phyloP scores from a whole-genome alignment of 2,888 invertebrate genomes.

The Aphrophora alni region DNA sequence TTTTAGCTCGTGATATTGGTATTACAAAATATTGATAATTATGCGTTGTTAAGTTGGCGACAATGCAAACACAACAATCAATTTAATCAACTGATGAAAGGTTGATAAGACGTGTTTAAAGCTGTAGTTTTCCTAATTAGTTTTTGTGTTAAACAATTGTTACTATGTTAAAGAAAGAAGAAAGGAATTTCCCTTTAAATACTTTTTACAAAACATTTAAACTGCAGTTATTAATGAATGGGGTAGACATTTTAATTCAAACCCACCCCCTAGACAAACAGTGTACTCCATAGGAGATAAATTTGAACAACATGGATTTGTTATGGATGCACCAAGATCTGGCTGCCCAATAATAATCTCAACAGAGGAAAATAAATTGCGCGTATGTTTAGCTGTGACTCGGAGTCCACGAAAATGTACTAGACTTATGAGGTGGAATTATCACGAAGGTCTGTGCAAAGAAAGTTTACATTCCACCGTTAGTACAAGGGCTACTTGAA shows the following conservation, averaged over 20 bases:
- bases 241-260: background rate
- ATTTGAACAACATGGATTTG: background rate
- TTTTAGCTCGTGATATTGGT: background rate
- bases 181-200: background rate
- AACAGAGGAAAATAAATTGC: slow-evolving; percentile 1
- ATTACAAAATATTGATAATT: background rate
- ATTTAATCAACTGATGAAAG: no score
- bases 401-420: background rate
- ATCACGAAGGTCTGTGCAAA: background rate
- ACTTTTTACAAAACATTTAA: background rate
- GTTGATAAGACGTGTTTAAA: background rate
- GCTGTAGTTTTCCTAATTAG: background rate
- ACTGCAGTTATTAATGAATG: background rate
- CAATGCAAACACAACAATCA: background rate
- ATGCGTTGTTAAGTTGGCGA: background rate
- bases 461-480: background rate
- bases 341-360: background rate
- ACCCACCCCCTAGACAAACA: background rate
- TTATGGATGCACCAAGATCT: slow-evolving; percentile 16
- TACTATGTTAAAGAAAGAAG: background rate
- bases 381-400: background rate
- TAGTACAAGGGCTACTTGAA: slow-evolving; percentile 7
- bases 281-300: background rate
- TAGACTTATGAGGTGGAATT: background rate
- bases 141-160: background rate